Percentiles rank a stretch among this genome's conserved stretches.
Conservation (phyloP, 2,888 invertebrate species). For the Gisinianus flammeolus region DNA sequence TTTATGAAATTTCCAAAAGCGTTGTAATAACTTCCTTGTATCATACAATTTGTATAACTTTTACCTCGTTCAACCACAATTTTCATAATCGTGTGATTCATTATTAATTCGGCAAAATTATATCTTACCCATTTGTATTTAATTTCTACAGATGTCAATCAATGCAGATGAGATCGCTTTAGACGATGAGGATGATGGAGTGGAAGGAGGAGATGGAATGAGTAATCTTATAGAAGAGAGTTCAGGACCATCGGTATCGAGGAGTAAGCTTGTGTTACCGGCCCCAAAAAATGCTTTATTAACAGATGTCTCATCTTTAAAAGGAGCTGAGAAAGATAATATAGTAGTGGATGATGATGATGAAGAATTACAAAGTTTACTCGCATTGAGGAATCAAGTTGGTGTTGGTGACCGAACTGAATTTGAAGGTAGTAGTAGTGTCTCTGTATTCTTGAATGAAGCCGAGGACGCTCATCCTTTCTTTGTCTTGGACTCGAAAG, state of each 20-base stretch:
- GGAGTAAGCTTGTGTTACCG: constrained; percentile 47
- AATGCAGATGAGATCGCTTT: constrained; percentile 60
- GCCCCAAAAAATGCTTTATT: constrained; percentile 41
- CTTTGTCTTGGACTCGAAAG: background rate
- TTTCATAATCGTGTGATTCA: no score
- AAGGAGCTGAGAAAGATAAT: background rate
- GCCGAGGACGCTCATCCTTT: background rate
- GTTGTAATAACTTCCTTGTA: no score
- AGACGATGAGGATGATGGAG: constrained; percentile 58
- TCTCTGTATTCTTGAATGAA: background rate
- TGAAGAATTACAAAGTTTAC: background rate
- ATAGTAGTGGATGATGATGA: background rate
- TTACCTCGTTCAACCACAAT: no score
- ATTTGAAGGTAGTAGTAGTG: background rate
- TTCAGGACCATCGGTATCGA: constrained; percentile 6
- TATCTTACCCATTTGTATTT: no score
- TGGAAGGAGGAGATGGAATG: constrained; percentile 22
- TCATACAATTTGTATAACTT: no score
- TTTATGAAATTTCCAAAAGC: no score
- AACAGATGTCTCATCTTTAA: background rate
- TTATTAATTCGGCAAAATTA: no score
- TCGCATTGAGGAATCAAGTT: background rate
- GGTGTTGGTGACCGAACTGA: background rate
- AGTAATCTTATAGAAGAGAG: constrained; percentile 11
- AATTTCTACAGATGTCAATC: constrained; percentile 45